These are phyloP conservation scores for Agonopterix subpropinquella DNA, from an alignment of 2,888 invertebrate species.

Conservation along the genomic window DNA sequence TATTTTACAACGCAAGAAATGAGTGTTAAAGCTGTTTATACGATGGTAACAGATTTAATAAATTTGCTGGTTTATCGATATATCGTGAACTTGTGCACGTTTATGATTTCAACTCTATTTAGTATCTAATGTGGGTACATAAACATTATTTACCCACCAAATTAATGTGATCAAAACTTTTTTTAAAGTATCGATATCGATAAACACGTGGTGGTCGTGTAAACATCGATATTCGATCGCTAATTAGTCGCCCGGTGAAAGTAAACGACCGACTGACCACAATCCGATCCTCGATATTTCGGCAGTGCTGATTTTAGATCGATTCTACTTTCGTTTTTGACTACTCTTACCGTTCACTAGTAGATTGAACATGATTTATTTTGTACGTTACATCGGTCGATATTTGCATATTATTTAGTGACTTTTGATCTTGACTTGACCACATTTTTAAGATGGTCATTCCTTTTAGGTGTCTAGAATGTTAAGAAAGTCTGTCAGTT, in stretches of 20 bases:
- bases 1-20: no score
- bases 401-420: slow-evolving; percentile 12
- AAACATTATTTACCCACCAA: no score
- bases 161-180: slow-evolving; percentile 5
- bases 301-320: slow-evolving; percentile 68
- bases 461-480: neutral
- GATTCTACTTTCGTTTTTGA: slow-evolving; percentile 75
- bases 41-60: no score
- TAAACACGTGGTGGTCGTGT: slow-evolving; percentile 36
- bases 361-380: slow-evolving; percentile 50
- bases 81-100: no score
- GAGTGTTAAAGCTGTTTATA: no score
- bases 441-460: slow-evolving; percentile 12
- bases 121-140: no score
- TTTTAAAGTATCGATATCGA: slow-evolving; percentile 46
- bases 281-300: slow-evolving; percentile 61
- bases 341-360: slow-evolving; percentile 64
- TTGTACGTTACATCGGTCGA: slow-evolving; percentile 13
- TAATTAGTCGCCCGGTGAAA: slow-evolving; percentile 68
- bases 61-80: no score
- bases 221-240: slow-evolving; percentile 60
- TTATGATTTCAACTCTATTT: no score
- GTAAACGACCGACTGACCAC: slow-evolving; percentile 73
- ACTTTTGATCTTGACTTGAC: slow-evolving; percentile 7
- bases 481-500: no score